These are phyloP conservation scores for Oreortyx pictus DNA, from an alignment of 2,797 vertebrate genomes.

Conservation along the genomic window DNA sequence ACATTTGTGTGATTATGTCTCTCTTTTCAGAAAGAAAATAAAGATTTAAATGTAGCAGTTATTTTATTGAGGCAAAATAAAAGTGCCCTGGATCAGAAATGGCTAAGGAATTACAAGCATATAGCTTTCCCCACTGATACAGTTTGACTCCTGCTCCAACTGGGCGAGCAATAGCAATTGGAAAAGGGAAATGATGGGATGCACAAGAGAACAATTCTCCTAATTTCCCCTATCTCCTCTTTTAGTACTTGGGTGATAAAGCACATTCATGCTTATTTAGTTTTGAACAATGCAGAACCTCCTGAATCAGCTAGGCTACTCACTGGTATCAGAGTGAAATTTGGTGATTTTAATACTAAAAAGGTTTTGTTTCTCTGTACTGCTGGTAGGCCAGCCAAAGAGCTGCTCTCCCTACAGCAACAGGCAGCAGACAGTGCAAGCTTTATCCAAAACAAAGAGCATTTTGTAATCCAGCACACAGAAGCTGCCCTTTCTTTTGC, in stretches of 20 bases:
- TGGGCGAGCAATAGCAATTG: not conserved
- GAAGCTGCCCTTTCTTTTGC: not conserved
- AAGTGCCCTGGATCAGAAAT: not conserved
- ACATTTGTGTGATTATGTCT: not conserved
- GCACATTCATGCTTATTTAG: not conserved
- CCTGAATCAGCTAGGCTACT: not conserved
- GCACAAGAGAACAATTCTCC: not conserved
- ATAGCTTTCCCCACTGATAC: not conserved
- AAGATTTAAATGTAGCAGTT: not conserved
- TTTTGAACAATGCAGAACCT: not conserved
- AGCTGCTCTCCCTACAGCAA: not conserved
- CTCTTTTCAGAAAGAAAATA: conserved; percentile 5
- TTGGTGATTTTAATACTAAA: not conserved
- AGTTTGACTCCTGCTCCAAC: not conserved
- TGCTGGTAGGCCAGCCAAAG: conserved; percentile 2
- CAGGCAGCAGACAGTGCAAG: not conserved
- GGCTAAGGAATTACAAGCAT: not conserved
- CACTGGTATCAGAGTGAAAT: not conserved
- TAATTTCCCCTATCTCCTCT: not conserved
- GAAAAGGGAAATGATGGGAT: not conserved
- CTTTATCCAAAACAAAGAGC: not conserved
- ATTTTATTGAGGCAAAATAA: not conserved
- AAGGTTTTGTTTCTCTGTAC: not conserved
- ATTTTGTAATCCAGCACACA: not conserved
- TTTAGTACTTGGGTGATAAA: not conserved